phyloP scores from a whole-genome alignment of 2,113 vertebrate genomes.

The Lepus timidus region DNA sequence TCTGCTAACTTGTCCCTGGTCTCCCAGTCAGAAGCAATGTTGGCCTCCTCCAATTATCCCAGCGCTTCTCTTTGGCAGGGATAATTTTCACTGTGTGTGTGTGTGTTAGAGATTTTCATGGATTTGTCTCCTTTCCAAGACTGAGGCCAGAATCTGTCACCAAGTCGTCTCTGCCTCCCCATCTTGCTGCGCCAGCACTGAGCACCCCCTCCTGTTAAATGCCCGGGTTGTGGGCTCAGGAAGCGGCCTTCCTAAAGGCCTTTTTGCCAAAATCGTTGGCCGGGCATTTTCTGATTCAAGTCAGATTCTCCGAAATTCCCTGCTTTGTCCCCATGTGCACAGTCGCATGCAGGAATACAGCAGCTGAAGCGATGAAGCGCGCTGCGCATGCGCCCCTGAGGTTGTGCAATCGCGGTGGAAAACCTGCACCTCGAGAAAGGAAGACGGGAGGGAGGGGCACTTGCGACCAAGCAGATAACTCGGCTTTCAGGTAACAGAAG shows the following conservation, averaged over 20 bases:
- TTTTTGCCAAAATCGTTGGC: not conserved
- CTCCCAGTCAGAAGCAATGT: not conserved
- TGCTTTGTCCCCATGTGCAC: not conserved
- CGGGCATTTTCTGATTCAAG: slow-evolving; percentile 40
- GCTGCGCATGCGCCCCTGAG: not conserved
- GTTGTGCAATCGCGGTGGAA: not conserved
- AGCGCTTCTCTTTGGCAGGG: not conserved
- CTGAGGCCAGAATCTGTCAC: not conserved
- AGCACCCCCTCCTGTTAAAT: not conserved
- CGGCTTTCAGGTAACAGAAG: not conserved
- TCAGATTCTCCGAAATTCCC: not conserved
- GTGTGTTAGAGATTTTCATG: not conserved
- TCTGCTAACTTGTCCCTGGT: not conserved
- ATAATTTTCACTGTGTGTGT: not conserved
- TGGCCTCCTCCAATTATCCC: not conserved
- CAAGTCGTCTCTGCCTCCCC: not conserved
- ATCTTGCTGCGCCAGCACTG: not conserved
- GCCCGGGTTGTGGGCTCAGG: not conserved
- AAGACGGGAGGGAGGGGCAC: not conserved
- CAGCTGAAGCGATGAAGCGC: not conserved
- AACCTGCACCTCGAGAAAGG: not conserved
- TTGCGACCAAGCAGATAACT: not conserved
- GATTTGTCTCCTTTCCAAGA: not conserved
- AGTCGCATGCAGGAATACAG: not conserved
- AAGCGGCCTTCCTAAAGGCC: not conserved